Evolutionary conservation across 2,888 invertebrate species (phyloP), one percentile per base, ranked within the genome.

Genomic region (Hyppa rectilinea): DNA sequence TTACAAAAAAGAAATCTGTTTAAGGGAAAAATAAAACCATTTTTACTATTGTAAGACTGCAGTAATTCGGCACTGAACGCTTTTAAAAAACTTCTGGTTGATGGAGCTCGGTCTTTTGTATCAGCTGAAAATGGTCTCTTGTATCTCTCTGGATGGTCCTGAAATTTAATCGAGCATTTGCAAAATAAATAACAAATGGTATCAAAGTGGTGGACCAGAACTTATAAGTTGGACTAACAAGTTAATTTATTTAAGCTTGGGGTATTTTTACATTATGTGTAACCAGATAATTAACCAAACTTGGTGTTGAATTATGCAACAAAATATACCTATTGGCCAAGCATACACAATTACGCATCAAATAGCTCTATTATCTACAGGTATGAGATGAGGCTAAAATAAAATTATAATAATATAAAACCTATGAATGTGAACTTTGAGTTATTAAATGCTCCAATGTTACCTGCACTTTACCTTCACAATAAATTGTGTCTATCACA

Each of bases 51-150:
- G 80, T 93, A 93, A 38, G 93, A 91, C 45, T 94, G 92, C 6
- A 94, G 80, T 63, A 95, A 71, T 61, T 95, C 95, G 56, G 93
- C 90, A 85, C 92, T 93, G 73, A 94, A 94, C 17, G 92, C 85
- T 80, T 95, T 95, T 47, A 93, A 87, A 75, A 94, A 92, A 66
- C 82, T 92, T 79, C 91, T 92, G 2, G 94, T 94, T 2, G 93
- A 89, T 2, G 92, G 91, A 23, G 84, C 87, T 47, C 91, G 85
- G 29, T 94, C 94, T 74, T 95, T 95, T 0, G 94, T 89, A 76
- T 94, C 96, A 4, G 96, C 96, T 70, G 96, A 96, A 82, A 94
- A 95, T n/a, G 96, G 96, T 49, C 96, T 89, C 75, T 92, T 94
- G 82, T 87, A 92, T 81, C 92, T 91, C 68, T 96, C 96, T 76